Base-by-base conservation (phyloP, 2,888 invertebrate genomes). In the Poecilobothrus nobilitatus region DNA sequence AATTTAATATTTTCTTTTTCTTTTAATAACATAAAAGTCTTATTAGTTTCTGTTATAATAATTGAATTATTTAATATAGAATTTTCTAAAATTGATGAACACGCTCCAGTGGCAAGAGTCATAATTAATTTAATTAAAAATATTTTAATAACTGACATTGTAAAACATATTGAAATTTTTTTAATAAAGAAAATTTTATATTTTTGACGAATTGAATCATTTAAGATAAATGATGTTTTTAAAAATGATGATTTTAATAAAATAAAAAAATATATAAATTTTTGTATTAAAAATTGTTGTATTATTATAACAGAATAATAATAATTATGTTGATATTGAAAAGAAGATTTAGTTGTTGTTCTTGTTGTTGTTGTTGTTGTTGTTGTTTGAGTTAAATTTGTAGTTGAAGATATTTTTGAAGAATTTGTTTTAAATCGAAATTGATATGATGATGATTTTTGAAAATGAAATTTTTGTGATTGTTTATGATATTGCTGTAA, bases 101-200 rank as follows among this genome's bases (percentile, higher is more conserved):
- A 53, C 53, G 53, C 9, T 53, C 53, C 53, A 53, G 22, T 22
- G 22, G 63, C 22, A 63, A 27, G 22, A 22, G 3, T 63, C 22
- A 22, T 63, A 15, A 22, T 63, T 63, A 63, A 63, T 63, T 63
- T 65, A 12, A 65, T 65, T 34, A 65, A 65, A 34, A 33, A 34
- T 34, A 65, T n/a, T 34, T 65, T 33, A 34, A 34, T 65, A 5
- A 33, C 12, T 65, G 65, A 6, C 18, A 65, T 65, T 65, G 20
- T 2, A 63, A 63, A 18, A 10, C 8, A 8, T 12, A 1, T 1
- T 37, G 37, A 37, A 10, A 10, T 8, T 4, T 37, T 37, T 37
- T 37, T 37, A 37, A 37, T 37, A 8, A 10, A 10, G 37, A 37
- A 10, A 37, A 37, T 37, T 8, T 10, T 37, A 37, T 8, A 8